Evolutionary conservation across 1,140 invertebrate species (phyloP), one percentile per base, ranked within the genome.

Genomic region (Sesamia nonagrioides): DNA sequence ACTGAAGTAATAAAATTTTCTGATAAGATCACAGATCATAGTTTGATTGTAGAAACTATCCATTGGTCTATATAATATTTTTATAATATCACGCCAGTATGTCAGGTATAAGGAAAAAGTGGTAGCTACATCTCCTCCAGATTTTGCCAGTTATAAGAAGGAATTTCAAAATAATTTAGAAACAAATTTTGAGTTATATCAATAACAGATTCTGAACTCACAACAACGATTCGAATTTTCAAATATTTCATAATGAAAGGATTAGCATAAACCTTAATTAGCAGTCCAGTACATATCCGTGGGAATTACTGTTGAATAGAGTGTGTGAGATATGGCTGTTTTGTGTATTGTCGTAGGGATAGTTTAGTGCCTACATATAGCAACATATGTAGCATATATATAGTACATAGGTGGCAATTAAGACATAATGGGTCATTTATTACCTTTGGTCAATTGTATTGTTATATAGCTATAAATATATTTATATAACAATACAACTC

Each of bases 201-300:
- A 50, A 50, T 50, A n/a, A 15, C 45, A n/a, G 15, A 5, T 50
- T 50, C 15, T n/a, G 13, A 50, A 50, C n/a, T 50, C 45, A 56
- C n/a, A n/a, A n/a, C n/a, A n/a, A n/a, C n/a, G n/a, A n/a, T n/a
- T n/a, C n/a, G n/a, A n/a, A n/a, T n/a, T n/a, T 33, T 15, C 40
- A 37, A 54, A 15, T 54, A 69, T 52, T 50, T 69, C 66, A 52
- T 71, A 52, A 71, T 37, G 18, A 45, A 6, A 9, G 7, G 9
- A 54, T 71, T 54, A 71, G 15, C 33, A 66, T 66, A 66, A 42
- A 17, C 35, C 35, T 27, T 69, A 69, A 69, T 69, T 69, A 69
- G 18, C 42, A 0, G 50, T 13, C 33, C 33, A 37, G 50, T 71
- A 37, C 48, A 54, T 54, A 71, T 69, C 66, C 68, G 68, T 71